Conservation (phyloP, 2,888 invertebrate genomes). For the Tetrapedia diversipes region DNA sequence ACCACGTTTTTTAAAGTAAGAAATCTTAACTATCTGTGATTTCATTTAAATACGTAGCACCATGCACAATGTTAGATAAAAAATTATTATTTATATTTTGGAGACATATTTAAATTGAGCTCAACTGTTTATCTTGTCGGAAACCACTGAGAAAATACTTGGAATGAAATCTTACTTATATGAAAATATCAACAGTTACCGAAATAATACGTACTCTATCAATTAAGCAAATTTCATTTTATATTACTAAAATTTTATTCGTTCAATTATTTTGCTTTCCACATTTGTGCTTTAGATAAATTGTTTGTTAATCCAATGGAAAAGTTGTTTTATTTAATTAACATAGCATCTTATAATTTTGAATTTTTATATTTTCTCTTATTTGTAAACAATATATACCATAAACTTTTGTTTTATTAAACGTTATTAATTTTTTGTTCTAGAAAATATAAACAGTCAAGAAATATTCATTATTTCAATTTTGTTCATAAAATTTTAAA, state of each 20-base stretch:
- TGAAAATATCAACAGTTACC: slow-evolving; percentile 38
- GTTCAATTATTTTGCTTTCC: slow-evolving; percentile 57
- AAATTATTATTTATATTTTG: slow-evolving; percentile 18
- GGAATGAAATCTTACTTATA: slow-evolving; percentile 56
- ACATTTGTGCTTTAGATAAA: slow-evolving; percentile 49
- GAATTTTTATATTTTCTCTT: not conserved
- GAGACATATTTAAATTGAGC: slow-evolving; percentile 13
- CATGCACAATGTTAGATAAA: slow-evolving; percentile 26
- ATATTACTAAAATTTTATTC: slow-evolving; percentile 20
- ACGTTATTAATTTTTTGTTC: slow-evolving; percentile 9
- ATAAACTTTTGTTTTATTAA: slow-evolving; percentile 29
- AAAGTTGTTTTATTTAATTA: slow-evolving; percentile 16
- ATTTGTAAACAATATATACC: slow-evolving; percentile 13
- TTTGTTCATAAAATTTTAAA: slow-evolving; percentile 45
- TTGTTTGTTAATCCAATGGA: not conserved
- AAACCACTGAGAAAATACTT: slow-evolving; percentile 38
- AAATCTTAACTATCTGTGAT: slow-evolving; percentile 19
- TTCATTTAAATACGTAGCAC: slow-evolving; percentile 36
- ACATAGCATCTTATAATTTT: slow-evolving; percentile 3
- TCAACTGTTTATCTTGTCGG: not conserved
- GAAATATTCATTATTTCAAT: slow-evolving; percentile 25
- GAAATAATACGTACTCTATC: slow-evolving; percentile 33
- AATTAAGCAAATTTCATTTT: slow-evolving; percentile 44
- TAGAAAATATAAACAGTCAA: slow-evolving; percentile 46
- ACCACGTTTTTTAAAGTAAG: slow-evolving; percentile 19